These are phyloP conservation scores for Netelia inedita DNA, from an alignment of 2,888 invertebrate genomes.

Conservation along the genomic window DNA sequence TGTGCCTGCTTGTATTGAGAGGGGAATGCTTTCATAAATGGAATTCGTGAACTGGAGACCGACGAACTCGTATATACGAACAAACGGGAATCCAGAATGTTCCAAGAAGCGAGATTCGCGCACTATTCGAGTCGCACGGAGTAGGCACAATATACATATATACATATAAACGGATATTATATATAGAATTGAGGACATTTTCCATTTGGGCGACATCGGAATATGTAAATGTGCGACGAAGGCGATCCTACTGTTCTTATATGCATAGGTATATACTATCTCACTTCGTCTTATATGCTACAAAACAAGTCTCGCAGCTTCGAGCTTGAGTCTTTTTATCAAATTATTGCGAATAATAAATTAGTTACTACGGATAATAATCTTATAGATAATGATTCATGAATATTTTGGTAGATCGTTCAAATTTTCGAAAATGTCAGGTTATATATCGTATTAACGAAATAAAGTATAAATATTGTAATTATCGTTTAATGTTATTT, in stretches of 20 bases:
- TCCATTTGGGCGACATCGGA: constrained; percentile 32
- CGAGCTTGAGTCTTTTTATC: too few species aligned
- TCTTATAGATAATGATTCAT: too few species aligned
- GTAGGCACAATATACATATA: not conserved
- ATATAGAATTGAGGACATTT: constrained; percentile 19
- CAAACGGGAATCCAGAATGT: not conserved
- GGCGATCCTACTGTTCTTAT: not conserved
- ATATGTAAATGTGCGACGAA: constrained; percentile 39
- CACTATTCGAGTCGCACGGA: too few species aligned
- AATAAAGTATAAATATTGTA: too few species aligned
- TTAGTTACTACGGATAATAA: too few species aligned
- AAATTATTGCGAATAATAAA: too few species aligned
- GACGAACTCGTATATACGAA: not conserved
- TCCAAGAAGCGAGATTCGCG: not conserved
- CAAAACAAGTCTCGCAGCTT: too few species aligned
- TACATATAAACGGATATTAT: not conserved
- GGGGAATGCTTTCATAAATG: not conserved
- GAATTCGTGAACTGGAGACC: not conserved
- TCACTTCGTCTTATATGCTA: not conserved
- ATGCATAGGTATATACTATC: not conserved
- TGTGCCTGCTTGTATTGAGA: not conserved
- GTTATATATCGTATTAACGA: too few species aligned
- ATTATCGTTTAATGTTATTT: too few species aligned
- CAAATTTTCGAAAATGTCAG: too few species aligned
- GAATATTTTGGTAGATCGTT: too few species aligned